Percentiles rank a stretch among this genome's conserved stretches.
Conservation (phyloP, 2,113 vertebrate species). For the Dascyllus trimaculatus region DNA sequence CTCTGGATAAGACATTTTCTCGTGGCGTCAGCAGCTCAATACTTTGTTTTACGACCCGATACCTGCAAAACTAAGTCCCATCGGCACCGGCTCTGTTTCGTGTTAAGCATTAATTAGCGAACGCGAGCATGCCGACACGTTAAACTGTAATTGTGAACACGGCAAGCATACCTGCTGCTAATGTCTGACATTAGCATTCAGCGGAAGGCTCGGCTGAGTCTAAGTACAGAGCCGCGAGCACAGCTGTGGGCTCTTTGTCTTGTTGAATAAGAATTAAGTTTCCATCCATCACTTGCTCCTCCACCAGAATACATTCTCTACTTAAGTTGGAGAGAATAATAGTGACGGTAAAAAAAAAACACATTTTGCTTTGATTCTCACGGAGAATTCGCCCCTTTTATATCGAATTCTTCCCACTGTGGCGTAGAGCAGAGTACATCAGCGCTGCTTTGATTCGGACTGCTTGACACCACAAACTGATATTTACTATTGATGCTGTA, state of each 20-base stretch:
- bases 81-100: too few species aligned
- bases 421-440: background rate
- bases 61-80: too few species aligned
- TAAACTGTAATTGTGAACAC: background rate
- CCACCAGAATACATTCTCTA: background rate
- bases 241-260: background rate
- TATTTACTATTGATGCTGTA: constrained; percentile 25
- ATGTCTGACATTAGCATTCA: background rate
- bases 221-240: background rate
- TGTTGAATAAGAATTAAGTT: background rate
- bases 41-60: too few species aligned
- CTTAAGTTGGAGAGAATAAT: background rate
- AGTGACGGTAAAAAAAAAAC: background rate
- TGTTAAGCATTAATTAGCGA: background rate
- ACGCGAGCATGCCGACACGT: background rate
- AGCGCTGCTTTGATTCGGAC: constrained; percentile 21
- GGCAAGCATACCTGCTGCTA: background rate
- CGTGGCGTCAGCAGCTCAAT: too few species aligned
- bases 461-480: background rate
- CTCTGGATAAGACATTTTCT: too few species aligned
- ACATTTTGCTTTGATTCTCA: background rate
- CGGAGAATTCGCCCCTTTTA: background rate
- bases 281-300: background rate
- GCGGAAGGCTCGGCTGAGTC: too few species aligned
- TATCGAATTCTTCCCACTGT: constrained; percentile 9